These are phyloP conservation scores for Mormyrops attenuatus DNA, from an alignment of 2,797 vertebrate species.

Conservation along the genomic window DNA sequence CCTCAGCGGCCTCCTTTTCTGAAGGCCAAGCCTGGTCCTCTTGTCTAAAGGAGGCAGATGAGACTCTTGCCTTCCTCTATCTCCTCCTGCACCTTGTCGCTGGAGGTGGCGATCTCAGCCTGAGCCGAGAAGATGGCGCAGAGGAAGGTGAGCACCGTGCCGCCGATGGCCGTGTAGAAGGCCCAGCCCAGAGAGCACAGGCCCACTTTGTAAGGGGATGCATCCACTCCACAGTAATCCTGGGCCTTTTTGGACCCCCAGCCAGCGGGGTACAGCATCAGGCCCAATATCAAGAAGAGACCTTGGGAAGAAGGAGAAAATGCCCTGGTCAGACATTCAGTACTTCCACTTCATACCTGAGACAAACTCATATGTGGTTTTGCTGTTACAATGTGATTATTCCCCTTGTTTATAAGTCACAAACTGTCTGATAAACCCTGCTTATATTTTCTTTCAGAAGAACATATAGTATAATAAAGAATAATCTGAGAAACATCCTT, in stretches of 20 bases:
- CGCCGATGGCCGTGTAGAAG: slow-evolving; percentile 89
- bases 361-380: background rate
- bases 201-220: slow-evolving; percentile 79
- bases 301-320: slow-evolving; percentile 59
- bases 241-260: slow-evolving; percentile 89
- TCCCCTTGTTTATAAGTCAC: background rate
- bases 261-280: slow-evolving; percentile 93
- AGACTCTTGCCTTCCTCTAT: slow-evolving; percentile 94
- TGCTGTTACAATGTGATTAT: background rate
- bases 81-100: slow-evolving; percentile 95
- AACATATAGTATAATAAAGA: background rate
- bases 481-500: background rate
- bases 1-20: background rate
- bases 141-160: slow-evolving; percentile 82
- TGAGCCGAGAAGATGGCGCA: slow-evolving; percentile 90
- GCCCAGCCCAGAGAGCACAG: slow-evolving; percentile 90
- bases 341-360: background rate
- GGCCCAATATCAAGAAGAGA: slow-evolving; percentile 87
- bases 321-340: background rate
- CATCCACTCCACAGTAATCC: slow-evolving; percentile 79
- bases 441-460: background rate
- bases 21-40: background rate
- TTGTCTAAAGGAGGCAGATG: slow-evolving; percentile 82
- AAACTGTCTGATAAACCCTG: background rate
- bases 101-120: slow-evolving; percentile 93